Conservation (phyloP, 2,888 invertebrate species). For the Psylliodes chrysocephalus region DNA sequence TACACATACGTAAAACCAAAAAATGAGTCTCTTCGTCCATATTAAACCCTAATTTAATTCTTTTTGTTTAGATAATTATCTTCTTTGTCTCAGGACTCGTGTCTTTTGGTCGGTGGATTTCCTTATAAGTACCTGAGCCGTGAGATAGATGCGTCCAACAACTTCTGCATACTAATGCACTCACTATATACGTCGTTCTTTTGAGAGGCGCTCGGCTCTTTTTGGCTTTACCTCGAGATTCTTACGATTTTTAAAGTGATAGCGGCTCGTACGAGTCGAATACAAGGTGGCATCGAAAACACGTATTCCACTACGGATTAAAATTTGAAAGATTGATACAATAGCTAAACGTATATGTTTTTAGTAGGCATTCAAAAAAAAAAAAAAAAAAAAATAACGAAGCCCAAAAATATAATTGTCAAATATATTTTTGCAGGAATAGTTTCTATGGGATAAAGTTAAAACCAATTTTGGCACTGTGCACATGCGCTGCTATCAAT, state of each 20-base stretch:
- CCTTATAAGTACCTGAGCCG: conserved; percentile 36
- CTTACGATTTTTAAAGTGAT: conserved; percentile 8
- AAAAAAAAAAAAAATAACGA: no score
- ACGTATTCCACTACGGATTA: neutral
- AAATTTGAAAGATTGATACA: no score
- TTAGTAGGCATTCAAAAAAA: no score
- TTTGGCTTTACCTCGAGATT: conserved; percentile 4
- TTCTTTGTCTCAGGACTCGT: conserved; percentile 34
- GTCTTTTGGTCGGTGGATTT: conserved; percentile 23
- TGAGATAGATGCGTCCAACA: conserved; percentile 39
- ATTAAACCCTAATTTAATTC: conserved; percentile 35
- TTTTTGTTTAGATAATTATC: conserved; percentile 34
- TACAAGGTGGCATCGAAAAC: neutral
- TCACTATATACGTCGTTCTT: conserved; percentile 7
- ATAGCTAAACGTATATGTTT: no score
- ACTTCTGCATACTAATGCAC: conserved; percentile 38
- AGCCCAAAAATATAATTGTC: no score
- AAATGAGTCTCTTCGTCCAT: conserved; percentile 22
- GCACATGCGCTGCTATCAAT: no score
- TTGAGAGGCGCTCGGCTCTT: conserved; percentile 10
- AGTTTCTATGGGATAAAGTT: no score
- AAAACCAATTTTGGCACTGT: no score
- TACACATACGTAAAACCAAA: neutral
- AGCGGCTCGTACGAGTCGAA: neutral
- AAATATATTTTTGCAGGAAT: no score